These are phyloP conservation scores for Saguinus midas DNA, from an alignment of 2,113 vertebrate genomes.

Conservation along the genomic window DNA sequence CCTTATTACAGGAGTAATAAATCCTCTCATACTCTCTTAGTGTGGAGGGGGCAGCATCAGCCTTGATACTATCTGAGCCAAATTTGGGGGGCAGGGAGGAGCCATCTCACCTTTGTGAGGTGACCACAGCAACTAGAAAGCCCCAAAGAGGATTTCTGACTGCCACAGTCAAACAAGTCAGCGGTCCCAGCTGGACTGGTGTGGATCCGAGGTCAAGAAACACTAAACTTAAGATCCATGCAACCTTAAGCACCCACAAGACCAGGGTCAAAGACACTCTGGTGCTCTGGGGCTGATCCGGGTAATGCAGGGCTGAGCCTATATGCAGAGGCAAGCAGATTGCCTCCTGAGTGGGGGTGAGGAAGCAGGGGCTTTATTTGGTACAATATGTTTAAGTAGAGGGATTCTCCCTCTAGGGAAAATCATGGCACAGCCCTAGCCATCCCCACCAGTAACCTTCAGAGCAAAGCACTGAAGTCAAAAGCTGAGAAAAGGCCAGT, in stretches of 20 bases:
- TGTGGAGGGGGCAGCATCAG: not conserved
- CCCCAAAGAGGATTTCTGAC: fast-evolving
- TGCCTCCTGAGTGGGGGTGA: not conserved
- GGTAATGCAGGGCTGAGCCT: not conserved
- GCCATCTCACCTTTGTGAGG: not conserved
- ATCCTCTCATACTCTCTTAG: not conserved
- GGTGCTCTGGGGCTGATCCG: not conserved
- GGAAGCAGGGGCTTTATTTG: not conserved
- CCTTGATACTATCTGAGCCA: not conserved
- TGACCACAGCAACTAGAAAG: not conserved
- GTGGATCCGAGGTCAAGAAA: not conserved
- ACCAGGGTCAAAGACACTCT: not conserved
- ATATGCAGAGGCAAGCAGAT: fast-evolving
- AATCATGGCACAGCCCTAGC: not conserved
- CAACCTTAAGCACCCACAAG: not conserved
- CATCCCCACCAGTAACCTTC: not conserved
- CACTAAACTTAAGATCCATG: not conserved
- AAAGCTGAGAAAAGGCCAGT: not conserved
- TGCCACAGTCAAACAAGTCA: not conserved
- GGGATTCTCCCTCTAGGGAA: not conserved
- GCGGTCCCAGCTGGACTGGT: not conserved
- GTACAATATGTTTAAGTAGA: not conserved
- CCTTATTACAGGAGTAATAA: not conserved
- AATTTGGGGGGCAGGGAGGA: fast-evolving
- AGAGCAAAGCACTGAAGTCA: not conserved